phyloP scores from a whole-genome alignment of 2,113 vertebrate genomes.

The Mastomys natalensis region DNA sequence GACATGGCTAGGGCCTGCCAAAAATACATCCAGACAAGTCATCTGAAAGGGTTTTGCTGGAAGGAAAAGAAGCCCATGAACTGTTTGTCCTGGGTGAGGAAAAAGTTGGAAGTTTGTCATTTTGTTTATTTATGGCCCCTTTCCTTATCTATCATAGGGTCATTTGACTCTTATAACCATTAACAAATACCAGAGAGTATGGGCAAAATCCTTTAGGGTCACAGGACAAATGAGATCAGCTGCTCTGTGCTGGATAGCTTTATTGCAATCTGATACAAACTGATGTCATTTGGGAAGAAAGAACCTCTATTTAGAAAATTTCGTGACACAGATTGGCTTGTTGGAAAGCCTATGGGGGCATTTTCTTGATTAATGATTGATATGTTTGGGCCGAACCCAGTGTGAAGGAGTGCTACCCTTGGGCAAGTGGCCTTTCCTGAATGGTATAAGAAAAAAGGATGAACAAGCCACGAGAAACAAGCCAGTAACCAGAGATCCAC shows the following conservation, averaged over 20 bases:
- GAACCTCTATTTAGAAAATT: background rate
- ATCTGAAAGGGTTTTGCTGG: background rate
- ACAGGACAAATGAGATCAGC: background rate
- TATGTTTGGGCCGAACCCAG: background rate
- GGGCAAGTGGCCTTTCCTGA: background rate
- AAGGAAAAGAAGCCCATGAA: background rate
- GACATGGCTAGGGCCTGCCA: background rate
- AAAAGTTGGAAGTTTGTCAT: background rate
- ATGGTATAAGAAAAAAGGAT: background rate
- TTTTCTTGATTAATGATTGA: background rate
- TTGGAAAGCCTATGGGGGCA: background rate
- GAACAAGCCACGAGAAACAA: background rate
- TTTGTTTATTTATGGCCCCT: background rate
- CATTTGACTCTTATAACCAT: background rate
- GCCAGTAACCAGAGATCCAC: background rate
- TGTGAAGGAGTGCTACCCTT: background rate
- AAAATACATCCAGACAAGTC: background rate
- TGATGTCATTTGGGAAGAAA: background rate
- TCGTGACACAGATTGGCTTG: background rate
- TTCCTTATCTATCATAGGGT: background rate
- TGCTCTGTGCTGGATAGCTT: background rate
- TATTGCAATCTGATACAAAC: background rate
- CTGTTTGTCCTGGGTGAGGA: background rate
- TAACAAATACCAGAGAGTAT: background rate
- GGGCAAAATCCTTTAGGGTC: background rate